Evolutionary conservation across 92 coral and sea anemone genomes (phyloP).

Genomic region (Scolanthus callimorphus): DNA sequence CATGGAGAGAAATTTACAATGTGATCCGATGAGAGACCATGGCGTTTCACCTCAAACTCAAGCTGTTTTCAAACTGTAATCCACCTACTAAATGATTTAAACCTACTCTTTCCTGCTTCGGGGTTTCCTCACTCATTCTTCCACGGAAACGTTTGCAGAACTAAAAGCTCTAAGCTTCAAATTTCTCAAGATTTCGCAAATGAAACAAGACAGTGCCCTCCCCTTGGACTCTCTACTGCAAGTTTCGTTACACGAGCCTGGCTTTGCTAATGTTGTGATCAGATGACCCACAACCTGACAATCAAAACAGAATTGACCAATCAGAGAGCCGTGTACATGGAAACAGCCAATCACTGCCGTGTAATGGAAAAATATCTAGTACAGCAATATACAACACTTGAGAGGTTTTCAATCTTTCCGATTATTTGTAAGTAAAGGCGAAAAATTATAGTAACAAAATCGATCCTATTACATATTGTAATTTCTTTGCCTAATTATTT

Average conservation of each 20-base stretch:
- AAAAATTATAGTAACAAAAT: no score
- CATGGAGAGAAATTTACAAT: conserved; percentile 18
- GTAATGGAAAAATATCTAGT: no score
- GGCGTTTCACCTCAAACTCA: background rate
- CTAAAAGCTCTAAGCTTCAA: background rate
- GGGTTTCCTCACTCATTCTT: conserved; percentile 51
- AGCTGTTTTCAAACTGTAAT: background rate
- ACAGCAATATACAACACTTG: no score
- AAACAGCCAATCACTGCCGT: conserved; percentile 33
- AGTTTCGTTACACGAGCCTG: background rate
- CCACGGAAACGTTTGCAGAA: background rate
- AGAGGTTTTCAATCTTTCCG: no score
- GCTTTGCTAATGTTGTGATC: conserved; percentile 31
- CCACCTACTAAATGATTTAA: no score
- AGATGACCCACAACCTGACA: conserved; percentile 24
- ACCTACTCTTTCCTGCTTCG: conserved; percentile 53
- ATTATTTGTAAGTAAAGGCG: no score
- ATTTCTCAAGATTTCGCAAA: background rate
- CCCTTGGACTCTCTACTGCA: background rate
- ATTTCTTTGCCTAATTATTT: no score
- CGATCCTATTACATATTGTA: no score
- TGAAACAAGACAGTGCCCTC: background rate
- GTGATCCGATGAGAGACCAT: conserved; percentile 1
- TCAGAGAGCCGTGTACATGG: background rate
- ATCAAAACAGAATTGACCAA: conserved; percentile 9